Percentiles rank a stretch among this genome's conserved stretches.
phyloP scores from a whole-genome alignment of 2,113 vertebrate genomes.

The Smithornis capensis region DNA sequence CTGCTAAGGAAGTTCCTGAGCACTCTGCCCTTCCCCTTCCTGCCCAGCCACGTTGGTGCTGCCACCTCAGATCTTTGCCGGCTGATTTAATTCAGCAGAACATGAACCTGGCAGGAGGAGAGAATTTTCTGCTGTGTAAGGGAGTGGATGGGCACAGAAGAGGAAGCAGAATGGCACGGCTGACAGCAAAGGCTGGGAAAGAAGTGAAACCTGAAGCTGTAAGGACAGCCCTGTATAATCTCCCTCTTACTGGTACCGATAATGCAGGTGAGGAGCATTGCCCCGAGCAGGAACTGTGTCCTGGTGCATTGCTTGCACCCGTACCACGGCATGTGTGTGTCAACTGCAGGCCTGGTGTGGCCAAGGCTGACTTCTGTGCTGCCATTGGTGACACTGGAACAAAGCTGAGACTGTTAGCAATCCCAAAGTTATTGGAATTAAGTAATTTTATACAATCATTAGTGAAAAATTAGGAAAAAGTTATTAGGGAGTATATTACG shows the following conservation, averaged over 20 bases:
- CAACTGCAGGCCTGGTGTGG: neutral
- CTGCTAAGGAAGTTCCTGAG: neutral
- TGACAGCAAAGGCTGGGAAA: neutral
- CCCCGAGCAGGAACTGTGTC: fast-evolving
- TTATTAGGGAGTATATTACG: neutral
- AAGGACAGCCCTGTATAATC: neutral
- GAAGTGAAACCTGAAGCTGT: neutral
- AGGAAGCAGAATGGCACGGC: fast-evolving
- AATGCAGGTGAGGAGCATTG: neutral
- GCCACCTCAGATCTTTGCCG: neutral
- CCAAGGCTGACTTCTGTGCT: neutral
- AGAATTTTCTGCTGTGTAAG: neutral
- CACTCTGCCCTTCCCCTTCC: neutral
- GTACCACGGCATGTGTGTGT: fast-evolving
- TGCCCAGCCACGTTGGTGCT: neutral
- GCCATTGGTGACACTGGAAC: neutral
- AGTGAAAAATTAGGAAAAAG: neutral
- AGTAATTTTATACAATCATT: neutral
- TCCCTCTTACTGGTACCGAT: too few relatives aligned
- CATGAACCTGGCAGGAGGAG: neutral
- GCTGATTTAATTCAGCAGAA: neutral
- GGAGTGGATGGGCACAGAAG: neutral
- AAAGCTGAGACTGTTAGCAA: neutral
- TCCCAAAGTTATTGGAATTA: neutral
- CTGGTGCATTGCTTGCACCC: fast-evolving